A percentile compares a stretch with the other conserved stretches of the same genome.
phyloP scores from a whole-genome alignment of 2,888 invertebrate species.

The Polymixis lichenea region DNA sequence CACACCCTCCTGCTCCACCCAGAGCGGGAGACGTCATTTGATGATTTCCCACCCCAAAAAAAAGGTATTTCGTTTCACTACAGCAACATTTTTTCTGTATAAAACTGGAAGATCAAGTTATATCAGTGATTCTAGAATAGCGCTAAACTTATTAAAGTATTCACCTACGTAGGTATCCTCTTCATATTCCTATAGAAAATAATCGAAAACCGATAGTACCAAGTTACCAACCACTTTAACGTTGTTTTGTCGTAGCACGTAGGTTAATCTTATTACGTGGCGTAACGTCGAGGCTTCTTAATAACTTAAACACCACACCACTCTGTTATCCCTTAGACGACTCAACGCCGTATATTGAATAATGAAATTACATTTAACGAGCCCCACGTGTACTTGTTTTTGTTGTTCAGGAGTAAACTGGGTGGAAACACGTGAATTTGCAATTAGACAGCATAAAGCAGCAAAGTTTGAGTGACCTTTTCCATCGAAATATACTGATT shows the following conservation, averaged over 20 bases:
- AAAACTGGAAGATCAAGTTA: background rate
- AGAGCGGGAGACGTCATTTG: too few species aligned
- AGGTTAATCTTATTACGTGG: conserved; percentile 85
- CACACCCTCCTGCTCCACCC: too few species aligned
- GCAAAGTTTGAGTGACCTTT: conserved; percentile 20
- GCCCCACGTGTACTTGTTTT: conserved; percentile 34
- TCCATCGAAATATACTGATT: background rate
- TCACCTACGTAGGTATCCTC: background rate
- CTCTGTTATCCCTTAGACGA: conserved; percentile 78
- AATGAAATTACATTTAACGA: conserved; percentile 60
- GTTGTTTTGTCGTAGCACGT: conserved; percentile 68
- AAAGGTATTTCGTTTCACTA: background rate
- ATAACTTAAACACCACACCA: conserved; percentile 81
- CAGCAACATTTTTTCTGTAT: background rate
- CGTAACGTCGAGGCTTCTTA: conserved; percentile 85
- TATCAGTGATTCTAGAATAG: background rate
- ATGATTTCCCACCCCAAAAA: too few species aligned
- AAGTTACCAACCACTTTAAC: conserved; percentile 44
- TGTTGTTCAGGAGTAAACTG: conserved; percentile 18
- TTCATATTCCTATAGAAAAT: conserved; percentile 21
- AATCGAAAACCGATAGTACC: conserved; percentile 58
- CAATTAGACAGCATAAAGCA: conserved; percentile 3
- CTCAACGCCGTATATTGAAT: conserved; percentile 75
- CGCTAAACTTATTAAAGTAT: background rate
- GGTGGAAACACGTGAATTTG: conserved; percentile 13